Evolutionary conservation across 1,140 invertebrate species (phyloP).

Genomic region (Diploscapter pachys): DNA sequence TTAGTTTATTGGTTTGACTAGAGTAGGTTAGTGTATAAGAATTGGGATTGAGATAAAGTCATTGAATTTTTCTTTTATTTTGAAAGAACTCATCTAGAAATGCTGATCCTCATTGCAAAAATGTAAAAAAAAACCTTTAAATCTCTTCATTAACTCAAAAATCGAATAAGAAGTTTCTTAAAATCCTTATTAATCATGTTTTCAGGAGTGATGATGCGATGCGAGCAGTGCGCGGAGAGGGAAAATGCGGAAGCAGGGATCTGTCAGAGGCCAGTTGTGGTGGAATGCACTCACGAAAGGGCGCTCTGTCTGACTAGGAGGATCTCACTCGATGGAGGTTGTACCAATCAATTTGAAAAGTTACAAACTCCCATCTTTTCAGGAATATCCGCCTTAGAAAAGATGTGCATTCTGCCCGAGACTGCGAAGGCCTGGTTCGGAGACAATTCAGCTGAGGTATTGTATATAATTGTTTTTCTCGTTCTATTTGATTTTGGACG

Average conservation of each 20-base stretch:
- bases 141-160: neutral
- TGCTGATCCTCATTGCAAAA: neutral
- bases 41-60: no score
- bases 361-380: slow-evolving; percentile 3
- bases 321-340: slow-evolving; percentile 38
- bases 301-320: slow-evolving; percentile 46
- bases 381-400: slow-evolving; percentile 44
- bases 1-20: no score
- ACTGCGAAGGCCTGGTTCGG: slow-evolving; percentile 21
- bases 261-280: slow-evolving; percentile 24
- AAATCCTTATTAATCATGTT: slow-evolving; percentile 3
- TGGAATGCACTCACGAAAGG: slow-evolving; percentile 40
- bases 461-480: no score
- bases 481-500: no score
- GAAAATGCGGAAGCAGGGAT: slow-evolving; percentile 15
- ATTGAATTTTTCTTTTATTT: no score
- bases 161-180: neutral
- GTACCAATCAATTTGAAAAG: neutral
- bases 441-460: neutral
- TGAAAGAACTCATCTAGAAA: neutral
- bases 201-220: slow-evolving; percentile 21
- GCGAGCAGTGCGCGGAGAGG: slow-evolving; percentile 32
- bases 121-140: neutral
- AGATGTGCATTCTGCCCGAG: slow-evolving; percentile 43
- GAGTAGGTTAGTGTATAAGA: no score